Evolutionary conservation across 2,888 invertebrate genomes (phyloP).

Genomic region (Pollenia amentaria): DNA sequence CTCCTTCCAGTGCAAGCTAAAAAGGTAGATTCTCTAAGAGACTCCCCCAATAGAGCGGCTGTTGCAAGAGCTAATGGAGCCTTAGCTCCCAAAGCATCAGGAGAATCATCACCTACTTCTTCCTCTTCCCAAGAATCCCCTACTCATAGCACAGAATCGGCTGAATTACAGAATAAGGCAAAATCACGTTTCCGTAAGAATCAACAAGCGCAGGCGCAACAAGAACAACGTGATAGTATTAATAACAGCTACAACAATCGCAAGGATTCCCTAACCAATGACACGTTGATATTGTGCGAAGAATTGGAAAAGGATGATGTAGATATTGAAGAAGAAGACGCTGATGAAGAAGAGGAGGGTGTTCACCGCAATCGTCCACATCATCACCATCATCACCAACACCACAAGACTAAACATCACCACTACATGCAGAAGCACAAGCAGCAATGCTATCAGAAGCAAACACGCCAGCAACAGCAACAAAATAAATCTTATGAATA

Average conservation of each 20-base stretch:
- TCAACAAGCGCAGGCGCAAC: slow-evolving; percentile 76
- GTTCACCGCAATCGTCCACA: slow-evolving; percentile 50
- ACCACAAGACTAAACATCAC: slow-evolving; percentile 57
- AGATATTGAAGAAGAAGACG: slow-evolving; percentile 74
- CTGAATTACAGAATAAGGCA: slow-evolving; percentile 78
- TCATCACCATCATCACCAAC: slow-evolving; percentile 52
- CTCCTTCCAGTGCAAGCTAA: slow-evolving; percentile 86
- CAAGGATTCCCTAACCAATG: slow-evolving; percentile 83
- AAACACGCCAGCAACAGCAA: slow-evolving; percentile 67
- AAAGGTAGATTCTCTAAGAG: slow-evolving; percentile 84
- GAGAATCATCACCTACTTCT: slow-evolving; percentile 84
- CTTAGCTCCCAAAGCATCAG: slow-evolving; percentile 84
- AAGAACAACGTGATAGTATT: slow-evolving; percentile 81
- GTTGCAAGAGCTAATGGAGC: slow-evolving; percentile 83
- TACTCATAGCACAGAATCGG: slow-evolving; percentile 82
- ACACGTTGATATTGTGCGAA: slow-evolving; percentile 82
- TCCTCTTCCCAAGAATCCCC: slow-evolving; percentile 84
- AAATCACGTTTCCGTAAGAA: slow-evolving; percentile 69
- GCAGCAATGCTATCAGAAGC: slow-evolving; percentile 74
- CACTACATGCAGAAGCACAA: slow-evolving; percentile 74
- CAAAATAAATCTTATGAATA: slow-evolving; percentile 79
- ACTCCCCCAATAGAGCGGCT: slow-evolving; percentile 81
- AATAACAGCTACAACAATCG: slow-evolving; percentile 83
- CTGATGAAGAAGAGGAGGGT: slow-evolving; percentile 73
- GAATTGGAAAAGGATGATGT: slow-evolving; percentile 83